Percentiles rank a stretch among this genome's conserved stretches.
Conservation (phyloP, 2,888 invertebrate species). For the Drosophila kambysellisi region DNA sequence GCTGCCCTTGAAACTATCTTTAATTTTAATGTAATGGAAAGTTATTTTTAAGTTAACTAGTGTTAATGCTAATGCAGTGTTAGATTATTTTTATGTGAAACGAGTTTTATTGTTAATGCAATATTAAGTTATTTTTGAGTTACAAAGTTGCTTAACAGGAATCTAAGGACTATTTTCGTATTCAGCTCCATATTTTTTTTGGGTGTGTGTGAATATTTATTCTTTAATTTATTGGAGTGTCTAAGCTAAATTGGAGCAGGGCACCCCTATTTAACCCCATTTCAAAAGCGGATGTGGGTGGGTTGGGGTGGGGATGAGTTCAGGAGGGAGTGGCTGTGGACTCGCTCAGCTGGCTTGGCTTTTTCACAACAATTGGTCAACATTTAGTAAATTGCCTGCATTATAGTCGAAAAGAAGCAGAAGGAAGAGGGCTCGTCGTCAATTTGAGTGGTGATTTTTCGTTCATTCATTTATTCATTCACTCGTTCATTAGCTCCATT, state of each 20-base stretch:
- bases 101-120: no score
- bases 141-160: no score
- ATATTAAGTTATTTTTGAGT: not conserved
- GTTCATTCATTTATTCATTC: not conserved
- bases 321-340: not conserved
- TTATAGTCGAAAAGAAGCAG: slow-evolving; percentile 37
- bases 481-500: slow-evolving; percentile 46
- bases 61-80: not conserved
- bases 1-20: not conserved
- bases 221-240: not conserved
- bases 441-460: slow-evolving; percentile 29
- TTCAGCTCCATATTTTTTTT: not conserved
- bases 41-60: not conserved
- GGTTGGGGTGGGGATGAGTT: not conserved
- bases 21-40: not conserved
- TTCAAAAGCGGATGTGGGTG: not conserved
- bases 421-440: slow-evolving; percentile 5
- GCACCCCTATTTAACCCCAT: not conserved
- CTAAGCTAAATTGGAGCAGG: not conserved
- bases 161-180: not conserved
- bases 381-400: slow-evolving; percentile 56
- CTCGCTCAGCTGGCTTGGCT: not conserved
- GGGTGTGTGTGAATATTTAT: not conserved
- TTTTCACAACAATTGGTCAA: slow-evolving; percentile 30
- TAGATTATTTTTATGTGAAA: not conserved